Conservation (phyloP, 2,888 invertebrate species). For the Ormyrus thymus region DNA sequence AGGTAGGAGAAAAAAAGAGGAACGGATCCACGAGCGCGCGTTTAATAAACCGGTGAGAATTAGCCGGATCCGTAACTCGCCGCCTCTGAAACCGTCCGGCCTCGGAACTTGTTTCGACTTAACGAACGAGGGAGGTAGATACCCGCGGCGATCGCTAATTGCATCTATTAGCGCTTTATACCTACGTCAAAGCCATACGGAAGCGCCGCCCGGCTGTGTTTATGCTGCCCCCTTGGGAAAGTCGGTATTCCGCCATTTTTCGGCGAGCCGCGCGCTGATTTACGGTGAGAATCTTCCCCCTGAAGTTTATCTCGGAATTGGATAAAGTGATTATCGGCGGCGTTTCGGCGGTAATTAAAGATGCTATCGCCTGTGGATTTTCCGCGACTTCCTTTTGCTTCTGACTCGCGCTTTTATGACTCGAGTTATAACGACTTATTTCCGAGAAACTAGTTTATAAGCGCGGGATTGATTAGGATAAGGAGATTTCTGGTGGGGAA, state of each 20-base stretch:
- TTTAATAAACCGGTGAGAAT: conserved; percentile 53
- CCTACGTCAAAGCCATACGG: conserved; percentile 42
- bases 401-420: neutral
- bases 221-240: conserved; percentile 34
- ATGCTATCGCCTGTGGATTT: conserved; percentile 2
- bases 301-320: conserved; percentile 35
- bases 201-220: conserved; percentile 45
- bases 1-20: neutral
- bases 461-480: neutral
- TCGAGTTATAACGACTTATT: conserved; percentile 17
- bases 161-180: conserved; percentile 57
- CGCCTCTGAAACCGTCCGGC: neutral
- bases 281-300: conserved; percentile 48
- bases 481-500: neutral
- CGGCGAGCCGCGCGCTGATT: conserved; percentile 26
- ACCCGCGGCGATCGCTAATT: conserved; percentile 56
- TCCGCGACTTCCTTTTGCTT: neutral
- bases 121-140: conserved; percentile 36
- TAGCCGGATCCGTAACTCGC: conserved; percentile 25
- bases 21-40: neutral
- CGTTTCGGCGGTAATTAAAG: conserved; percentile 36
- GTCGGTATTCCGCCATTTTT: conserved; percentile 5
- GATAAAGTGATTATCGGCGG: conserved; percentile 36
- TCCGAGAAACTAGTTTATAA: conserved; percentile 26
- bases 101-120: conserved; percentile 49